Conservation (phyloP, 2,888 invertebrate genomes). For the Platerodrilus igneus region DNA sequence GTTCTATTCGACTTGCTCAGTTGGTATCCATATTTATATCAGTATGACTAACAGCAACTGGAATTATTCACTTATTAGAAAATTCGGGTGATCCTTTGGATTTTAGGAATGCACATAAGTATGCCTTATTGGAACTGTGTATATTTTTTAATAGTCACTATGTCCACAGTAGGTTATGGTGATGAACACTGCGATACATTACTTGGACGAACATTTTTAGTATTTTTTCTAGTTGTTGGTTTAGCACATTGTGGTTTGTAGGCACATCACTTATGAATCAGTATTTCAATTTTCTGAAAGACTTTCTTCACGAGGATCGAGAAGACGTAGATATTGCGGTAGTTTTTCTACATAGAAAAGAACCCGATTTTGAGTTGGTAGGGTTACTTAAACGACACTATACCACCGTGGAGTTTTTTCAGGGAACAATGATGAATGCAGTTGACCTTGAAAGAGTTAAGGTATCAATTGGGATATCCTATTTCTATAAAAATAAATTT, state of each 20-base stretch:
- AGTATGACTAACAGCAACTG: conserved; percentile 99
- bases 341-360: conserved; percentile 99
- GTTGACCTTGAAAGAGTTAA: conserved; percentile 99
- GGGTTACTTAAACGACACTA: conserved; percentile 99
- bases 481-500: conserved; percentile 23
- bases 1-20: conserved; percentile 99
- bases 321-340: conserved; percentile 99
- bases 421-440: conserved; percentile 99
- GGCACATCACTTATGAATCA: conserved; percentile 99
- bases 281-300: conserved; percentile 99
- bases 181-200: conserved; percentile 98
- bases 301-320: conserved; percentile 99
- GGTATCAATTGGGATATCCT: conserved; percentile 58
- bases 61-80: conserved; percentile 99
- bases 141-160: conserved; percentile 99
- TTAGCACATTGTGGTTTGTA: conserved; percentile 99
- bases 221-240: conserved; percentile 99
- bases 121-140: conserved; percentile 99
- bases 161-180: conserved; percentile 99
- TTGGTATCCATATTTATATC: conserved; percentile 99
- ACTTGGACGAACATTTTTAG: conserved; percentile 97
- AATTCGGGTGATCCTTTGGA: conserved; percentile 99
- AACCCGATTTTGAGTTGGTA: conserved; percentile 99
- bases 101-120: conserved; percentile 90
- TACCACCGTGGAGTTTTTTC: conserved; percentile 99